Percentiles rank a stretch among this genome's conserved stretches.
Evolutionary conservation across 53 echinoderm and acorn worm species (phyloP).

Genomic region (Actinopyga echinites): DNA sequence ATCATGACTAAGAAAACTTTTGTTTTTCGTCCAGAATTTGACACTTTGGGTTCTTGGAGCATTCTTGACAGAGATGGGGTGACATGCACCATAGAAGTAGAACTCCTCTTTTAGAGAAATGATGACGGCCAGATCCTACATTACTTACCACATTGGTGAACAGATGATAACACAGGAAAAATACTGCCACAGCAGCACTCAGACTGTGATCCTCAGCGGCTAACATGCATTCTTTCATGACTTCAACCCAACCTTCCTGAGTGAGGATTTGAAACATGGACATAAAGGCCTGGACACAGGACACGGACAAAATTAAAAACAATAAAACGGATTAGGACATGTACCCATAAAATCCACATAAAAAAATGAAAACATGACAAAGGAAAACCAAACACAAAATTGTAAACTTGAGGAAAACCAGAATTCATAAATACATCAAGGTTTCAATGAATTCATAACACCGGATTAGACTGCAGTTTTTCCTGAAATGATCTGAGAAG

Average conservation of each 20-base stretch:
- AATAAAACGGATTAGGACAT: too few species aligned
- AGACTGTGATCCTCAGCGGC: constrained; percentile 31
- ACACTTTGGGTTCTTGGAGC: background rate
- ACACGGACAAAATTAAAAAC: background rate
- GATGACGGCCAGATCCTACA: too few species aligned
- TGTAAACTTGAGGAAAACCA: too few species aligned
- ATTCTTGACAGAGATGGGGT: background rate
- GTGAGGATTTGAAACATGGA: constrained; percentile 99
- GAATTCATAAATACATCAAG: too few species aligned
- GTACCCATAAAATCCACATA: background rate
- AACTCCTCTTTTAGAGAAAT: too few species aligned
- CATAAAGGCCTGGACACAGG: constrained; percentile 89
- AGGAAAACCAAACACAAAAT: too few species aligned
- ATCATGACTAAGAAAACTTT: too few species aligned
- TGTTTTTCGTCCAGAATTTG: too few species aligned
- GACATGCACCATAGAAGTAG: background rate
- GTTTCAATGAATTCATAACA: too few species aligned
- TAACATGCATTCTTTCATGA: constrained; percentile 99
- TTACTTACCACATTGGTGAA: constrained; percentile 99
- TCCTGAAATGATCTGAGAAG: too few species aligned
- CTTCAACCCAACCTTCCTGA: constrained; percentile 99
- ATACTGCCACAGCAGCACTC: constrained; percentile 82
- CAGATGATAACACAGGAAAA: constrained; percentile 98
- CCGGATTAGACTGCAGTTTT: too few species aligned
- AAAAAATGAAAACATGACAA: background rate